These are phyloP conservation scores for Felis catus DNA, from an alignment of 2,113 vertebrate genomes.

Conservation along the genomic window F.catus_Fca126_mat1.0 CM031416.1:118037501-118038000, in stretches of 20 bases:
- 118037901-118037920: not conserved
- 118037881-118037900: not conserved
- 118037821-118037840: not conserved
- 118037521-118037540: no score
- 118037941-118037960: not conserved
- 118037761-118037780: not conserved
- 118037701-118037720: not conserved
- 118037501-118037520: no score
- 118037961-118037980: not conserved
- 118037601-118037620: no score
- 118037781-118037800: not conserved
- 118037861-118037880: not conserved
- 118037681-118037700: not conserved
- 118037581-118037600: no score
- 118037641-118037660: no score
- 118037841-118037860: not conserved
- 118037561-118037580: no score
- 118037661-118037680: not conserved
- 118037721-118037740: not conserved
- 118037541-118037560: no score
- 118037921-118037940: not conserved
- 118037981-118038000: not conserved
- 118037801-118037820: not conserved
- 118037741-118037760: not conserved
- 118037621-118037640: no score